Evolutionary conservation across 2,113 vertebrate genomes (phyloP), one percentile per base, ranked within the genome.

Genomic region (Oreochromis tanganicae): DNA sequence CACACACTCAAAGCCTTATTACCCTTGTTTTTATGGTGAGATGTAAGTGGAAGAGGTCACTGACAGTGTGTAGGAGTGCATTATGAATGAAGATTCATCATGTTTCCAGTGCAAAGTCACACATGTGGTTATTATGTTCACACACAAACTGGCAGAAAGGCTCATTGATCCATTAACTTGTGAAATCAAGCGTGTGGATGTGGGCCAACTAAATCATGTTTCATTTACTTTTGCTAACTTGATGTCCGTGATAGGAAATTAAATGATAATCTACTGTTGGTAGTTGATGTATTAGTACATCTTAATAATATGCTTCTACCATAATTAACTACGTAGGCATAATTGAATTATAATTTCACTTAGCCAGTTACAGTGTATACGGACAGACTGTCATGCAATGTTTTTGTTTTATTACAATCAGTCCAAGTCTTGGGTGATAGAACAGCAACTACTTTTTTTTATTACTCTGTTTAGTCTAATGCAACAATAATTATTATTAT

Each of bases 21-120:
- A 41, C 27, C 41, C 71, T 75, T 27, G 8, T 32, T 29, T 81
- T 82, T 82, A 19, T 34, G n/a, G 2, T 8, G 4, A 78, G 13
- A 34, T 48, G 11, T 75, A 71, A 71, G 82, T 82, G 46, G 8
- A 59, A 19, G 85, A 63, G 56, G 79, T 81, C 38, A 61, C 11
- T 82, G 63, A 61, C 38, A 13, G 36, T 17, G 27, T 43, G 57
- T 75, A 38, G 85, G 87, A 81, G 80, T 41, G 11, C 10, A 78
- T 71, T 81, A 82, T 87, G 85, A 89, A 78, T 80, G 63, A 48
- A 19, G 19, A 4, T 32, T 87, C 9, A 41, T 78, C 46, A 78
- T 85, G 10, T 32, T 57, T 66, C 29, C 56, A 54, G 61, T 27
- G 78, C 57, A 56, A 32, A 48, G 61, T 43, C n/a, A 84, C 48